These are phyloP conservation scores for Ericerus pela DNA, from an alignment of 1,140 invertebrate species.

Conservation along the genomic window DNA sequence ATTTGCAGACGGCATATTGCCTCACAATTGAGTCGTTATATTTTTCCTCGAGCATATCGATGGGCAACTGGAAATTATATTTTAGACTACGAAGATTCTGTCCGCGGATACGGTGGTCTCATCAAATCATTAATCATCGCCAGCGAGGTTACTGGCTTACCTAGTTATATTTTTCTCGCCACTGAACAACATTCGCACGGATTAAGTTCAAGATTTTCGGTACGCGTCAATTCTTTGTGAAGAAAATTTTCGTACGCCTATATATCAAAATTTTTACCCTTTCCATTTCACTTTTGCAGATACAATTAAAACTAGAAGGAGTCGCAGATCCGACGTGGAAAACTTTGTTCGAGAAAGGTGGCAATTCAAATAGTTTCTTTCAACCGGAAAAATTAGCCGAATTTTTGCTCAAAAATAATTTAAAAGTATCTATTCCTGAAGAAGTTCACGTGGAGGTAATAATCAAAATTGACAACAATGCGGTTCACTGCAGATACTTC, in stretches of 20 bases:
- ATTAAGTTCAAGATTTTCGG: conserved; percentile 37
- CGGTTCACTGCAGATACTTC: conserved; percentile 39
- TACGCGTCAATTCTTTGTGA: conserved; percentile 30
- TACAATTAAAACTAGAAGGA: conserved; percentile 42
- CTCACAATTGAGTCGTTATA: conserved; percentile 40
- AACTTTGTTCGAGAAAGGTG: conserved; percentile 24
- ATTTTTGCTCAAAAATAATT: conserved; percentile 26
- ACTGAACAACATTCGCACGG: conserved; percentile 42
- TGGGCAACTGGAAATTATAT: conserved; percentile 48
- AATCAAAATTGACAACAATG: conserved; percentile 39
- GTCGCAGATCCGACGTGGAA: conserved; percentile 26
- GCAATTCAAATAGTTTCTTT: conserved; percentile 23
- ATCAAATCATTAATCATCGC: conserved; percentile 42
- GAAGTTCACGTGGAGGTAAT: conserved; percentile 40
- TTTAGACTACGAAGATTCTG: conserved; percentile 43
- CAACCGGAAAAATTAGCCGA: conserved; percentile 18
- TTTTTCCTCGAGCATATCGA: conserved; percentile 33
- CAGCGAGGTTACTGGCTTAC: conserved; percentile 41
- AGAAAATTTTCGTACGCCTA: too few relatives aligned
- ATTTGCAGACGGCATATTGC: conserved; percentile 35
- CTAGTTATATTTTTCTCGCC: conserved; percentile 40
- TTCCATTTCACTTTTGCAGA: conserved; percentile 27
- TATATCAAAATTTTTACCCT: conserved; percentile 6
- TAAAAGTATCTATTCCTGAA: conserved; percentile 30
- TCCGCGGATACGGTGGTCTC: conserved; percentile 41